phyloP scores from a whole-genome alignment of 2,113 vertebrate genomes.

The Nerophis lumbriciformis region DNA sequence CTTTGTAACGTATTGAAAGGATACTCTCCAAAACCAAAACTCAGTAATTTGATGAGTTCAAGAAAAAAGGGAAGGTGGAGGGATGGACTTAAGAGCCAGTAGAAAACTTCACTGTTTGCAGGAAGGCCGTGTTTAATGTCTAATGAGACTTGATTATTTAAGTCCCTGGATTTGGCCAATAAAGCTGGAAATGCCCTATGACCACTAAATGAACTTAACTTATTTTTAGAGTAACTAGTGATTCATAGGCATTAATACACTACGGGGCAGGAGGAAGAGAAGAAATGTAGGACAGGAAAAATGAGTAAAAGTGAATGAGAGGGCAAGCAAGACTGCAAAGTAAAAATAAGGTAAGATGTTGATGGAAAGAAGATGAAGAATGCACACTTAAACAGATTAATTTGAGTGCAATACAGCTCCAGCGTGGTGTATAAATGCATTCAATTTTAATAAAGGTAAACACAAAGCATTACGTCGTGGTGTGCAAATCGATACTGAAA shows the following conservation, averaged over 20 bases:
- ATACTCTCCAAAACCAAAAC: conserved; percentile 5
- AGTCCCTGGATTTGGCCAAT: conserved; percentile 57
- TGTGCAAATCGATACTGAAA: conserved; percentile 44
- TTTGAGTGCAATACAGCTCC: conserved; percentile 68
- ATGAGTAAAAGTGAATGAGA: background rate
- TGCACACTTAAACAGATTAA: conserved; percentile 64
- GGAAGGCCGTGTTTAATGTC: conserved; percentile 26
- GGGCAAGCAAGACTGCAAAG: conserved; percentile 24
- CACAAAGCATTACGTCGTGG: conserved; percentile 40
- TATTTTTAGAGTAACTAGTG: conserved; percentile 44
- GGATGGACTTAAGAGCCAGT: conserved; percentile 19
- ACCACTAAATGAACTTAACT: conserved; percentile 57
- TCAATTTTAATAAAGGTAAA: conserved; percentile 61
- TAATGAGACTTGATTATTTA: conserved; percentile 50
- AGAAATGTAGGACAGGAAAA: conserved; percentile 10
- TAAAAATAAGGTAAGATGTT: conserved; percentile 31
- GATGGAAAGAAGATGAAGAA: conserved; percentile 43
- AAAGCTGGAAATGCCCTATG: conserved; percentile 59
- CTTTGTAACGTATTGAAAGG: background rate
- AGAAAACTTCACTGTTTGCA: conserved; percentile 20
- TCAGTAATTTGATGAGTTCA: conserved; percentile 20
- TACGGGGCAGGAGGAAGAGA: conserved; percentile 29
- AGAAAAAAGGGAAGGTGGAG: conserved; percentile 11
- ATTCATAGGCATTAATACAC: conserved; percentile 43
- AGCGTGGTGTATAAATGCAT: conserved; percentile 71